These are phyloP conservation scores for Lerista edwardsae DNA, from an alignment of 2,797 vertebrate genomes.

Conservation along the genomic window DNA sequence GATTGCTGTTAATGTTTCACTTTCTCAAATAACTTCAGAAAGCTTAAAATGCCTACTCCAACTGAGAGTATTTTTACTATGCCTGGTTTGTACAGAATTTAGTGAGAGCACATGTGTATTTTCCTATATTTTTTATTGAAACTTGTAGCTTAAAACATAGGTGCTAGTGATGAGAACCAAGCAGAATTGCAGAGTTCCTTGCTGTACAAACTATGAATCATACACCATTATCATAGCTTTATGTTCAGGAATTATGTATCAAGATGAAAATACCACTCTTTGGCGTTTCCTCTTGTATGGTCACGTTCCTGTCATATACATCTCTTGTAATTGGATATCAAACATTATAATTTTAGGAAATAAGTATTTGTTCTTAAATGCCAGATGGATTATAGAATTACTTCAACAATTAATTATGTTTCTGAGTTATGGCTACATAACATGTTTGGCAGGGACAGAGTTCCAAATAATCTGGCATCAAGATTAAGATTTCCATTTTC, in stretches of 20 bases:
- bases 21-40: conserved; percentile 12
- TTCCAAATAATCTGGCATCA: conserved; percentile 55
- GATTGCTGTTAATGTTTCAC: conserved; percentile 9
- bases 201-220: neutral
- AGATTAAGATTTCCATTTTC: conserved; percentile 46
- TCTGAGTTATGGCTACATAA: conserved; percentile 53
- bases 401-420: conserved; percentile 61
- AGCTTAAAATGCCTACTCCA: conserved; percentile 19
- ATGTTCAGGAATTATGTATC: neutral
- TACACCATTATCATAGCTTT: neutral
- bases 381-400: conserved; percentile 60
- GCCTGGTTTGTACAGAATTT: neutral
- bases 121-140: neutral
- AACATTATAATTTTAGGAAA: conserved; percentile 74
- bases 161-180: neutral
- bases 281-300: conserved; percentile 47
- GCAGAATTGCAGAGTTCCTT: neutral
- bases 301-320: conserved; percentile 54
- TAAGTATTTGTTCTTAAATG: conserved; percentile 70
- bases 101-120: neutral
- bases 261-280: neutral
- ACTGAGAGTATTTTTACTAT: neutral
- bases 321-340: conserved; percentile 59
- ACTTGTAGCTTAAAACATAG: neutral
- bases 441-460: conserved; percentile 49